Evolutionary conservation across 2,113 vertebrate species (phyloP), one percentile per base, ranked within the genome.

Genomic region (Melanerpes aurifrons): DNA sequence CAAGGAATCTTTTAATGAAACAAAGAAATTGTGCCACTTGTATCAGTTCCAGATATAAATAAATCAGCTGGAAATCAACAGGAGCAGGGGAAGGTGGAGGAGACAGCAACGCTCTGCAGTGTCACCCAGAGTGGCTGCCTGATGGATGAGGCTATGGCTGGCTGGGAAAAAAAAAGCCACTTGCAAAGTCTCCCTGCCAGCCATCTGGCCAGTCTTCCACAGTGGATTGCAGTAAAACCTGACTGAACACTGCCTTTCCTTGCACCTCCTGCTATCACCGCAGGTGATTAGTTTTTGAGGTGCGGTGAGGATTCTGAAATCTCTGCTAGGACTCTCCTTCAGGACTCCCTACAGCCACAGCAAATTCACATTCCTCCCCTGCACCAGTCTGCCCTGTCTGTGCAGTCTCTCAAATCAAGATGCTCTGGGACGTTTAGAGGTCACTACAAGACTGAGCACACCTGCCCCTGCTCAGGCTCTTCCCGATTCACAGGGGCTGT

Each of bases 1-100:
- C 92, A 95, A 94, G 87, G 93, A 93, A 93, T 86, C 86, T 94
- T 91, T 94, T 92, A 96, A 94, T 70, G 82, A 96, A 96, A 95
- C 90, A 94, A 95, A 84, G 88, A 88, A 94, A 92, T 94, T 1
- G 1, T 94, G 80, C 86, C 77, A 63, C 76, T 91, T 82, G 66
- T 95, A 88, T 95, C 93, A 53, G 77, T 92, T 91, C 77, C 77
- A 63, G 86, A 89, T 94, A 96, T 96, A 96, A 95, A 94, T 95
- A 96, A 93, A 68, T 93, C 91, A 91, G 76, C 95, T 96, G 32
- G 96, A 95, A 94, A 94, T 95, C 94, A 96, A 94, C 90, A 93
- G 86, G 74, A 92, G 85, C 62, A 56, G 88, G 91, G 87, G 82
- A 90, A 90, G 0, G 21, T 57, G 79, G 75, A 84, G 92, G 94